Conservation (phyloP, 2,113 vertebrate genomes). For the Sus scrofa region T2T-Sscrofa CM000816.6:57190001-57190500, state of each 20-base stretch:
- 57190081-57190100: background rate
- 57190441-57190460: background rate
- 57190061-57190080: constrained; percentile 24
- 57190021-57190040: background rate
- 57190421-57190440: background rate
- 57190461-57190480: background rate
- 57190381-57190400: background rate
- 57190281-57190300: background rate
- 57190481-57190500: background rate
- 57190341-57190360: background rate
- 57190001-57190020: background rate
- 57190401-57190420: background rate
- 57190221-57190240: background rate
- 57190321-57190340: background rate
- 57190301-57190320: background rate
- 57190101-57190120: background rate
- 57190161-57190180: background rate
- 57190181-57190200: background rate
- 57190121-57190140: background rate
- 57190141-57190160: constrained; percentile 1
- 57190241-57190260: background rate
- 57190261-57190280: background rate
- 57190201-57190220: background rate
- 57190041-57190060: background rate
- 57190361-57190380: background rate